phyloP scores from a whole-genome alignment of 2,797 vertebrate genomes.

The Halcyon badia region DNA sequence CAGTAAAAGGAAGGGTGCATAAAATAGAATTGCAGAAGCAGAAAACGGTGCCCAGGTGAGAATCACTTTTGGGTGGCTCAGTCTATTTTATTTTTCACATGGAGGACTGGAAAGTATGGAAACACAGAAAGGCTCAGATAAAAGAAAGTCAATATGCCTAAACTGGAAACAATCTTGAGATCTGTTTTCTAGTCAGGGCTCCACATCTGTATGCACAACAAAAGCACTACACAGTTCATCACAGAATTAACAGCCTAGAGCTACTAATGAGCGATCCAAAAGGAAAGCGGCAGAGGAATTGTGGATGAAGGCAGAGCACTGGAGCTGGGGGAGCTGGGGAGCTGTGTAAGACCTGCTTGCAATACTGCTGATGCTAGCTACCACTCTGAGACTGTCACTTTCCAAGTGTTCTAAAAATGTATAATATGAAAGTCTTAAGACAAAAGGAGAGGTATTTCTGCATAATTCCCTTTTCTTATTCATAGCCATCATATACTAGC shows the following conservation, averaged over 20 bases:
- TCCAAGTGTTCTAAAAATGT: constrained; percentile 34
- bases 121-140: neutral
- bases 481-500: neutral
- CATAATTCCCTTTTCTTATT: constrained; percentile 4
- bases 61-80: neutral
- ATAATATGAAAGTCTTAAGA: neutral
- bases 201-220: neutral
- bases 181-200: neutral
- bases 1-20: neutral
- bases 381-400: neutral
- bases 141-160: neutral
- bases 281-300: neutral
- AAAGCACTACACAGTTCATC: neutral
- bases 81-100: neutral
- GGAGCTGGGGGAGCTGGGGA: neutral
- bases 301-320: neutral
- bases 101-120: neutral
- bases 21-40: neutral
- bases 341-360: constrained; percentile 52
- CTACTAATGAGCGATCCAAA: neutral
- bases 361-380: neutral
- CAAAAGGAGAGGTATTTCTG: constrained; percentile 26
- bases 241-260: neutral
- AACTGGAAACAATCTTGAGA: neutral
- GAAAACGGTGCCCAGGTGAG: neutral